Evolutionary conservation across 2,888 invertebrate species (phyloP).

Genomic region (Drosophila ustulata): DNA sequence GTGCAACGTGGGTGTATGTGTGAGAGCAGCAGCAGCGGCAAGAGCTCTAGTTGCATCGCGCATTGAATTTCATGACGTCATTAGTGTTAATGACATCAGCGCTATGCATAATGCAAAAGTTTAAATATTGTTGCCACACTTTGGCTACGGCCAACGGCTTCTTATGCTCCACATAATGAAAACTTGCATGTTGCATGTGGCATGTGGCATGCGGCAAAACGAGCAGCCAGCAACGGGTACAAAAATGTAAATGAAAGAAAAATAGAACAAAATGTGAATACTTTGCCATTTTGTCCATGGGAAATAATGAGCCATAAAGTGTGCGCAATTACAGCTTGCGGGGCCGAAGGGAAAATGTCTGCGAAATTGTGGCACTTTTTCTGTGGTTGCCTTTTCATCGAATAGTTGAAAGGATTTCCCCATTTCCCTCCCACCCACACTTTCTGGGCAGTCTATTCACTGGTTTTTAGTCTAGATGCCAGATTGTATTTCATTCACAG

Average conservation of each 20-base stretch:
- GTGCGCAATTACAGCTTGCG: conserved; percentile 56
- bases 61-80: conserved; percentile 81
- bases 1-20: not conserved
- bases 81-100: conserved; percentile 74
- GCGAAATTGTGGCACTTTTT: conserved; percentile 29
- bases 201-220: conserved; percentile 31
- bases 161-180: conserved; percentile 67
- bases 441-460: not conserved
- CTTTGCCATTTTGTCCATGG: conserved; percentile 56
- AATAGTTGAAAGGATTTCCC: conserved; percentile 56
- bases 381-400: conserved; percentile 41
- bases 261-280: conserved; percentile 33
- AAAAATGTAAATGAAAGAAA: conserved; percentile 27
- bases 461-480: conserved; percentile 15
- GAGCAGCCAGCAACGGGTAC: conserved; percentile 34
- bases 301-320: conserved; percentile 78
- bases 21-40: not conserved
- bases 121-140: conserved; percentile 68
- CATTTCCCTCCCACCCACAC: not conserved
- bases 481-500: conserved; percentile 37
- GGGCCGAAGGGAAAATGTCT: conserved; percentile 17
- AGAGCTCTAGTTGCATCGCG: conserved; percentile 40
- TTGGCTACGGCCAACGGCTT: conserved; percentile 37
- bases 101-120: conserved; percentile 69
- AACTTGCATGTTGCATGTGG: conserved; percentile 54